Conservation (phyloP, 2,797 vertebrate genomes). For the Lacerta viridis region DNA sequence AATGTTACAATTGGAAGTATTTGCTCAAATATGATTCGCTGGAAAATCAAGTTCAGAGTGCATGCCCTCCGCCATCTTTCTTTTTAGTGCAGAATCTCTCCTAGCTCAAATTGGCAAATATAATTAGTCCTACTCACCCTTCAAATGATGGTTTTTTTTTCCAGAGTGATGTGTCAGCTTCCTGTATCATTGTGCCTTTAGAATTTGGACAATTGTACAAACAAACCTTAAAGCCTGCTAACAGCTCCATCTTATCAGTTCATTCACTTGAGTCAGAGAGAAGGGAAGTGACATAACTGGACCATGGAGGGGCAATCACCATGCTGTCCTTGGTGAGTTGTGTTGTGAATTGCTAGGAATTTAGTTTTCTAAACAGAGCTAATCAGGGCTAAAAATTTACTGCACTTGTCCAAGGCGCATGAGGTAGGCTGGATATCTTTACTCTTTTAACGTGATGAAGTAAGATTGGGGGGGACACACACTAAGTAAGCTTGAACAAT, state of each 20-base stretch:
- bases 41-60: background rate
- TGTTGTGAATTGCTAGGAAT: background rate
- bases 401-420: background rate
- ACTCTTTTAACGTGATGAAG: background rate
- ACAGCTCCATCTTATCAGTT: background rate
- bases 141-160: no score
- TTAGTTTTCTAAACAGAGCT: background rate
- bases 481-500: no score
- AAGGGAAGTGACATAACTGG: background rate
- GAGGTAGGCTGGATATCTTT: background rate
- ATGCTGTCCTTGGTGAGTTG: background rate
- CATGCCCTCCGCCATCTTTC: background rate
- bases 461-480: no score
- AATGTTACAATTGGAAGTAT: background rate
- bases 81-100: background rate
- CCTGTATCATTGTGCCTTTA: background rate
- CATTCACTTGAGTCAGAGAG: background rate
- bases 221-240: background rate
- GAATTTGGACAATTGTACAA: background rate
- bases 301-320: background rate
- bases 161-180: background rate
- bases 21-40: background rate
- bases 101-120: background rate
- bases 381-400: background rate
- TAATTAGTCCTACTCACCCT: background rate